Conservation (phyloP, 1,140 invertebrate genomes). For the Achroia grisella region DNA sequence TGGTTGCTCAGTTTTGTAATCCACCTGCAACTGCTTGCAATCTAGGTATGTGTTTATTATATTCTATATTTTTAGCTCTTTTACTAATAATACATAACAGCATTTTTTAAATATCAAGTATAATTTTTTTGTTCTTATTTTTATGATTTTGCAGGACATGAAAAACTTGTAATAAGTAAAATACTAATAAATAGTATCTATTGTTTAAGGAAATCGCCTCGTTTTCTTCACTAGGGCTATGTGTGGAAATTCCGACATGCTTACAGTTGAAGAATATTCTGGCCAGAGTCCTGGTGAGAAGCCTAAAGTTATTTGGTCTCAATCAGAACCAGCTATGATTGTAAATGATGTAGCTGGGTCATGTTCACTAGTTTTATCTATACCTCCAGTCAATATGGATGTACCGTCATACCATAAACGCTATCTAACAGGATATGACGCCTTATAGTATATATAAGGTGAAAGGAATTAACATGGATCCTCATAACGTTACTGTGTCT, state of each 20-base stretch:
- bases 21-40: conserved; percentile 38
- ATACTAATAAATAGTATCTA: no score
- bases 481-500: no score
- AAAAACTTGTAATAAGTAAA: no score
- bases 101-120: no score
- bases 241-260: conserved; percentile 24
- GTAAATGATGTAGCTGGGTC: conserved; percentile 47
- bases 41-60: conserved; percentile 32
- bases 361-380: conserved; percentile 27
- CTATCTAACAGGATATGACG: conserved; percentile 25
- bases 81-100: no score
- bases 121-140: no score
- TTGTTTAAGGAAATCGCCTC: conserved; percentile 34
- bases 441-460: background rate
- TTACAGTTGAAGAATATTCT: conserved; percentile 37
- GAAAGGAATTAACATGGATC: no score
- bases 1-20: conserved; percentile 36
- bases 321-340: conserved; percentile 18
- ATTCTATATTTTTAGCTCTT: background rate
- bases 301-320: conserved; percentile 25
- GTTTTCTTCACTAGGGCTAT: conserved; percentile 39
- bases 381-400: conserved; percentile 27
- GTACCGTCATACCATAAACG: conserved; percentile 28
- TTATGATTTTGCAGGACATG: no score
- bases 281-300: conserved; percentile 13